Percentiles rank a stretch among this genome's conserved stretches.
These are phyloP conservation scores for Poecile atricapillus DNA, from an alignment of 2,113 vertebrate species.

Conservation along the genomic window DNA sequence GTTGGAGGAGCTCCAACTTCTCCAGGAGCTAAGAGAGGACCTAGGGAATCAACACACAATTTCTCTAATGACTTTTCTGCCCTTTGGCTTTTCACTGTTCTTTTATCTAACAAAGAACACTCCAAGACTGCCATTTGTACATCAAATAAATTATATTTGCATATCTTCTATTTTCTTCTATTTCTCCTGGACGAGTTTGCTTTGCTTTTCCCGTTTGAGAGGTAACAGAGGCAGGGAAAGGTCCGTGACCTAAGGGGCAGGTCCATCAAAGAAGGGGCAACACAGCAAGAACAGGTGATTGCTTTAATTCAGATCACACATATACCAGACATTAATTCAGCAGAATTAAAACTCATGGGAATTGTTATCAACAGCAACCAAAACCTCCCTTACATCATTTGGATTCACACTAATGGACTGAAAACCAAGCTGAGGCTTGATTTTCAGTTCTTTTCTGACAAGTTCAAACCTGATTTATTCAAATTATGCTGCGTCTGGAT, in stretches of 20 bases:
- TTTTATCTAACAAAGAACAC: neutral
- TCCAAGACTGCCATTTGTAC: neutral
- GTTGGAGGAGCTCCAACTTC: neutral
- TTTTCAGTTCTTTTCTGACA: neutral
- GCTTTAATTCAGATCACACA: neutral
- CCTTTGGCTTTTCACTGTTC: neutral
- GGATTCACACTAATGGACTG: neutral
- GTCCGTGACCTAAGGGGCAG: neutral
- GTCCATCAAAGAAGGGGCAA: neutral
- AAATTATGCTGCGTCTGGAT: accelerated
- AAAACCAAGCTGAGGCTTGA: neutral
- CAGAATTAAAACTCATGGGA: neutral
- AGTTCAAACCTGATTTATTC: neutral
- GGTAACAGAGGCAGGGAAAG: neutral
- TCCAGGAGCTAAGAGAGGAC: neutral
- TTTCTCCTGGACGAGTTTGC: neutral
- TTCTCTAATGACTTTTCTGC: neutral
- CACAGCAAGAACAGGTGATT: accelerated
- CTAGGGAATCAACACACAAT: neutral
- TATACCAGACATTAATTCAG: neutral
- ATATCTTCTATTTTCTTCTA: neutral
- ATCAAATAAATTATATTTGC: neutral
- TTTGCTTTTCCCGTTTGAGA: neutral
- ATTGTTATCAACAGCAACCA: neutral
- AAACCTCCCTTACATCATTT: neutral